Base-by-base conservation (phyloP, 37 sponge, comb jelly and placozoan species). In the Ephydatia muelleri region DNA sequence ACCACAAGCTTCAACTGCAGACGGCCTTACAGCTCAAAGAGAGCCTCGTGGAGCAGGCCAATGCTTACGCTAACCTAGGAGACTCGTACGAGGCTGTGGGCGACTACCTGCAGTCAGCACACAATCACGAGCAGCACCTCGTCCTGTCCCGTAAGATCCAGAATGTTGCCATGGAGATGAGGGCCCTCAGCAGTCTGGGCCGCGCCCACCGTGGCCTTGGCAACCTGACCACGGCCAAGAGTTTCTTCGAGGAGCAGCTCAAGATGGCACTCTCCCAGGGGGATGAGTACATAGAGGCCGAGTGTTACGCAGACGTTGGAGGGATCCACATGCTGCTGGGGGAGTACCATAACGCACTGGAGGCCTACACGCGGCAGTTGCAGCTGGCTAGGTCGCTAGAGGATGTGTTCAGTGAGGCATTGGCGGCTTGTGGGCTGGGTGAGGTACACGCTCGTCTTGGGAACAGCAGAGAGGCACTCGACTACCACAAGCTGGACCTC, bases 291-390 rank as follows among this genome's bases (percentile, higher is more conserved):
- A 79, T 75, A n/a, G 86, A 90, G 66, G 88, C 90, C 2, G 90
- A 90, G 81, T 94, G 97, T 79, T 94, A 94, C 85, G 97, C 97
- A 0, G 92, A 97, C 85, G 73, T 93, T 22, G 97, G 90, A 1
- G 86, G 78, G 28, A 83, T 97, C 13, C 93, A 97, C 67, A 76
- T 91, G 83, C 66, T 71, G 34, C 67, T 97, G 65, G 88, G 93
- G 13, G 84, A 97, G 66, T 94, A 91, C 67, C 49, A 40, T 36
- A 35, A 38, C 0, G 97, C 97, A 0, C 27, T 92, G 49, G 87
- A 94, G 29, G 83, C 90, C 47, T 94, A 89, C 79, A 67, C 86
- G 16, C 72, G 79, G 38, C 97, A 97, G 78, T 82, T 92, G 29
- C 66, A 84, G 16, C 82, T 94, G 38, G 90, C 96, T 12, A 67